phyloP scores from a whole-genome alignment of 1,140 invertebrate species.

The Caenorhabditis brenneri region DNA sequence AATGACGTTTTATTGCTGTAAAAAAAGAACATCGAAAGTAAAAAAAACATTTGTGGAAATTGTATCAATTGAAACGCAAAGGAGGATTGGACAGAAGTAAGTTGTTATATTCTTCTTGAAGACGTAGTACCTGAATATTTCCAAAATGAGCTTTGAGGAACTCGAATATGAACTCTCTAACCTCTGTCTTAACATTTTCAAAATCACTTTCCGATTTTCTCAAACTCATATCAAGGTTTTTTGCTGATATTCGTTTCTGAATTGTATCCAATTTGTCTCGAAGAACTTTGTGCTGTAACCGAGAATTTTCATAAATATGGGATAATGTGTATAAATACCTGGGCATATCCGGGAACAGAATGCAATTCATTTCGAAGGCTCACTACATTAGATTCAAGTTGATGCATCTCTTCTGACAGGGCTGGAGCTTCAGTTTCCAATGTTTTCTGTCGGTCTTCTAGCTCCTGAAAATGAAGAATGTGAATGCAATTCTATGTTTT shows the following conservation, averaged over 20 bases:
- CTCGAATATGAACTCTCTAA: not conserved
- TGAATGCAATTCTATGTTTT: not conserved
- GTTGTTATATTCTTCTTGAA: conserved; percentile 5
- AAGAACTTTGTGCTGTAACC: not conserved
- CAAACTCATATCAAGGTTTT: not conserved
- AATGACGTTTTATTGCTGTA: no score
- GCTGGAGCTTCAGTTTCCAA: not conserved
- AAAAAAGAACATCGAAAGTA: no score
- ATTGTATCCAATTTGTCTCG: not conserved
- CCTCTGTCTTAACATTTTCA: not conserved
- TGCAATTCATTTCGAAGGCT: not conserved
- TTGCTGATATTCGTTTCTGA: not conserved
- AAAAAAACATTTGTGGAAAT: no score
- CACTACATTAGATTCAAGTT: not conserved
- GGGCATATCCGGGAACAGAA: not conserved
- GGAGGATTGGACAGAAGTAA: not conserved
- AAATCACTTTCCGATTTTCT: not conserved
- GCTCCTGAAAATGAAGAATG: not conserved
- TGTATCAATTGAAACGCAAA: not conserved
- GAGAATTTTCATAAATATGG: not conserved
- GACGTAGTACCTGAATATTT: not conserved
- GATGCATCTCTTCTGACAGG: not conserved
- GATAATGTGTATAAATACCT: not conserved
- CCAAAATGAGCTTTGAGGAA: not conserved
- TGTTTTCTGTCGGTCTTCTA: not conserved